Evolutionary conservation across 2,797 vertebrate genomes (phyloP), one percentile per base, ranked within the genome.

Genomic region (Notamacropus eugenii): DNA sequence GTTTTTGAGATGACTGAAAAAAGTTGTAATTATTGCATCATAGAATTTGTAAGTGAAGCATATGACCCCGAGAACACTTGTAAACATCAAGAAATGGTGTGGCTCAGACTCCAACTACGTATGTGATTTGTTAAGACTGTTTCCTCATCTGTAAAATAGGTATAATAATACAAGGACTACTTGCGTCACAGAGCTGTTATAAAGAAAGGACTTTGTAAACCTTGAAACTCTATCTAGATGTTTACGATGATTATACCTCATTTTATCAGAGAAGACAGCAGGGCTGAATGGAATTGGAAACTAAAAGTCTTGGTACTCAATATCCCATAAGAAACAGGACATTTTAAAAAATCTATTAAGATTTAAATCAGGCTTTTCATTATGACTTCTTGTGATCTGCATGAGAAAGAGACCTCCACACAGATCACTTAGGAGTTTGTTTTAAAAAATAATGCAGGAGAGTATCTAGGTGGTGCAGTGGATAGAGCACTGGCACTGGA

Each of bases 351-450:
- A 95, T 58, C 11, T 52, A 95, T 90, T 95, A 97, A 95, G 96
- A 97, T 96, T 96, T 97, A 97, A 97, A 95, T 96, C 31, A 92
- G 40, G 22, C 95, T 97, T 97, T 97, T 94, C 93, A 59, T 14
- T 5, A 19, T 55, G 14, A 34, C 16, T 91, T 92, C 58, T 94
- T 93, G 95, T 56, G 94, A 92, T 28, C 96, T 96, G 93, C 96
- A 97, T 97, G 95, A 96, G 96, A 91, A 96, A 90, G 90, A 96
- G 93, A 90, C 97, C 93, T 29, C 90, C 95, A 9, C 91, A 58
- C 52, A 67, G 90, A 94, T 91, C 93, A 92, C 91, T 46, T 90
- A 40, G 3, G 27, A 82, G 22, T 82, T 46, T 82, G 40, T 52
- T 96, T 62, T 93, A 56, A 94, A 91, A 96, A 82, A 10, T 27